Percentiles rank a stretch among this genome's conserved stretches.
These are phyloP conservation scores for Notamacropus eugenii DNA, from an alignment of 2,797 vertebrate genomes.

Conservation along the genomic window DNA sequence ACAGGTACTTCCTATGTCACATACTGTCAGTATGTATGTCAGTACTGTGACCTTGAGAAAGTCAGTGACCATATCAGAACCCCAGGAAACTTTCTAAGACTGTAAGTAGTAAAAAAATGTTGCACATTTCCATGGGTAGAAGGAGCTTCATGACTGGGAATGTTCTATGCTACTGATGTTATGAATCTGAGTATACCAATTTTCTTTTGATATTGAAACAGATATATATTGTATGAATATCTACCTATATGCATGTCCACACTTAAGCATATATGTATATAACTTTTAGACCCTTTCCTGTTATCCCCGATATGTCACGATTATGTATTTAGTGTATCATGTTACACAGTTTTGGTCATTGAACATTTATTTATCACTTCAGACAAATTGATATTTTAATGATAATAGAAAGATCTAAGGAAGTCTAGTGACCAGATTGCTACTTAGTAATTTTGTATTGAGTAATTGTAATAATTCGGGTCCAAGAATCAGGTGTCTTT, in stretches of 20 bases:
- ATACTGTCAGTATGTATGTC: background rate
- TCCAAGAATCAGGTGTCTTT: background rate
- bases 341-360: background rate
- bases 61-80: background rate
- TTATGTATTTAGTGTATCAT: background rate
- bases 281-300: background rate
- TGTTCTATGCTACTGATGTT: background rate
- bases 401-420: background rate
- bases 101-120: background rate
- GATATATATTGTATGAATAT: background rate
- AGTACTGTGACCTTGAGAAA: background rate
- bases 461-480: background rate
- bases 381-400: background rate
- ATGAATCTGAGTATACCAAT: background rate
- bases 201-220: background rate
- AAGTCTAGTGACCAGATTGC: background rate
- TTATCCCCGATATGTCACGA: background rate
- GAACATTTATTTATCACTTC: constrained; percentile 7
- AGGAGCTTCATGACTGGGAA: background rate
- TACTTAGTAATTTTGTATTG: accelerated
- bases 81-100: background rate
- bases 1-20: background rate
- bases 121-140: background rate
- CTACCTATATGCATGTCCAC: background rate
- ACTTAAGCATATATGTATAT: background rate